Base-by-base conservation (phyloP, 2,888 invertebrate species). In the Cybosia mesomella region DNA sequence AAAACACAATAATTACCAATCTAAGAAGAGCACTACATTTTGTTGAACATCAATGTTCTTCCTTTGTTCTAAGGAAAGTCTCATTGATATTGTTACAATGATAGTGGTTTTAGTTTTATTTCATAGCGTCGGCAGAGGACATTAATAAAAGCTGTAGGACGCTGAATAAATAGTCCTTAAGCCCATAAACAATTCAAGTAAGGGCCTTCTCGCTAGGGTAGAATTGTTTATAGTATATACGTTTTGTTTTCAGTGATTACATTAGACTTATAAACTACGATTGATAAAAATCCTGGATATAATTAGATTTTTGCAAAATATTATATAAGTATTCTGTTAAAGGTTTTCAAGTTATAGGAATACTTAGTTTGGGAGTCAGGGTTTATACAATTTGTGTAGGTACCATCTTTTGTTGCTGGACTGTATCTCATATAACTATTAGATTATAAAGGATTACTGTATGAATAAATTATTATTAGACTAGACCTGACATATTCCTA, bases 101-200 rank as follows among this genome's bases (percentile, higher is more conserved):
- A 68, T 64, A 77, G 82, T 66, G 74, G 80, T 67, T 78, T 85
- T 75, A 80, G 74, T 80, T 74, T 73, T 83, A 81, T 83, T 77
- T 80, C 74, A 75, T 83, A 72, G 72, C 68, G 64, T 74, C 54
- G 73, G 75, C 74, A 79, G 77, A 77, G 76, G 81, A 82, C 81
- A 82, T 76, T 79, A 77, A 80, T 79, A 75, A 78, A 76, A 71
- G 67, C 49, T 9, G 7, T 61, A 67, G 73, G 74, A 49, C 75
- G 67, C 70, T 68, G 70, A 82, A 84, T 81, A 85, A 86, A 86
- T 85, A 83, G 81, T 82, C 83, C 79, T 76, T 79, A 83, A 79
- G 80, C 72, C 71, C 77, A 87, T 88, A 85, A 88, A 88, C 84
- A 83, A 89, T 89, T 86, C 88, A 90, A 64, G 21, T 64, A 66